Conservation (phyloP, 2,113 vertebrate species). For the Columba livia region DNA sequence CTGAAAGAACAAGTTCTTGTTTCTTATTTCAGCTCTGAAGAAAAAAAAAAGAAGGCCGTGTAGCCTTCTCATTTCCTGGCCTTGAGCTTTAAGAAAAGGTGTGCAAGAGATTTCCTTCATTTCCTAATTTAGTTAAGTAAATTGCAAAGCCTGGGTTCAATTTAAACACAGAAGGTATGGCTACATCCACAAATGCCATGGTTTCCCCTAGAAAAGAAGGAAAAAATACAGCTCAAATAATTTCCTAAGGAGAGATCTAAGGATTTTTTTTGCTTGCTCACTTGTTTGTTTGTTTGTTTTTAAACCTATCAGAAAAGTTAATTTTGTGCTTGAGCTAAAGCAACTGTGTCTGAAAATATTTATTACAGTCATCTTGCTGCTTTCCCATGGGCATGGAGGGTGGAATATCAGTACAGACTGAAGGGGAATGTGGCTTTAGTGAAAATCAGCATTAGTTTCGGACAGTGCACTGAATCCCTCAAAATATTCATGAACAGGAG, state of each 20-base stretch:
- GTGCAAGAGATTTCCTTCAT: neutral
- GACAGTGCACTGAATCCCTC: neutral
- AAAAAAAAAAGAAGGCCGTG: no score
- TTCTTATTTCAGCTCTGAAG: neutral
- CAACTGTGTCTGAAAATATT: neutral
- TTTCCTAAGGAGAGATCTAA: neutral
- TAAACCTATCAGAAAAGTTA: neutral
- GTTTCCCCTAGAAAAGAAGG: neutral
- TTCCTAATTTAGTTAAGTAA: slow-evolving; percentile 24
- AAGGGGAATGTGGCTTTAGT: neutral
- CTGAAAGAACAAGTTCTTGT: slow-evolving; percentile 10
- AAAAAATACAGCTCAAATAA: neutral
- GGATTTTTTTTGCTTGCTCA: neutral
- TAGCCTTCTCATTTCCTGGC: slow-evolving; percentile 31
- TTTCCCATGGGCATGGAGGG: neutral
- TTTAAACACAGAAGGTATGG: neutral
- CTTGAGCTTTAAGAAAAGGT: slow-evolving; percentile 33
- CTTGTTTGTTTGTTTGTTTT: neutral
- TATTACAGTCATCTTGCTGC: neutral
- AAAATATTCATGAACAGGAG: slow-evolving; percentile 40
- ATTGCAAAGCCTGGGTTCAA: neutral
- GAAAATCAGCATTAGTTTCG: neutral
- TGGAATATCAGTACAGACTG: neutral
- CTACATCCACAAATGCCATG: neutral
- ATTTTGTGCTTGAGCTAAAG: neutral